A percentile compares a stretch with the other conserved stretches of the same genome.
These are phyloP conservation scores for Syndactyla subalaris DNA, from an alignment of 2,797 vertebrate species.

Conservation along the genomic window DNA sequence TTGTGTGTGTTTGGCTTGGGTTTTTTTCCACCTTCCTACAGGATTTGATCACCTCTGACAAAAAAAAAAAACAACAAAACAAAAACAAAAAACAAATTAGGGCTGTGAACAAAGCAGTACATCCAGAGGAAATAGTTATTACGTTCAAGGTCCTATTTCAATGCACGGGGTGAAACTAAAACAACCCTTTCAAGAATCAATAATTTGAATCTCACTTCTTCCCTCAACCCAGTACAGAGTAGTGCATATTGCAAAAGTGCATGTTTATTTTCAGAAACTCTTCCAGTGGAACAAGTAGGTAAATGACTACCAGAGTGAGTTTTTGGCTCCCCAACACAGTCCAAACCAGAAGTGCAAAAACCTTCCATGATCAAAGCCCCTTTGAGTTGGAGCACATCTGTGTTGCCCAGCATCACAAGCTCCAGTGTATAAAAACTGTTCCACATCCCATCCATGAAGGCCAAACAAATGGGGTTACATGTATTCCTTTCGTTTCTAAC, in stretches of 20 bases:
- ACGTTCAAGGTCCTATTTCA: not conserved
- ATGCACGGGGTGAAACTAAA: not conserved
- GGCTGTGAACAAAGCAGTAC: not conserved
- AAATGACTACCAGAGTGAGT: not conserved
- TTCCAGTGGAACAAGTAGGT: not conserved
- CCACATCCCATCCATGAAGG: constrained; percentile 52
- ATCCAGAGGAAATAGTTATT: not conserved
- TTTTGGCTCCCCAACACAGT: not conserved
- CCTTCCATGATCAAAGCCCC: not conserved
- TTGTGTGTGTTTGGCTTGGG: not conserved
- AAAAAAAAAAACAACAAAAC: not conserved
- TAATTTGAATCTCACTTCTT: not conserved
- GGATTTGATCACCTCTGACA: not conserved
- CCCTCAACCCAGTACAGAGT: rapidly evolving
- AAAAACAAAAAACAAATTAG: not conserved
- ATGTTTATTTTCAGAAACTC: not conserved
- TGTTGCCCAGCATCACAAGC: constrained; percentile 52
- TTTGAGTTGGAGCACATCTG: constrained; percentile 36
- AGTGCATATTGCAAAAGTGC: not conserved
- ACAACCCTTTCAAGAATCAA: not conserved
- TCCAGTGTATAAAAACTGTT: constrained; percentile 21
- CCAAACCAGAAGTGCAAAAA: not conserved
- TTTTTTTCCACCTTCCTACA: rapidly evolving
- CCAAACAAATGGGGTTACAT: not conserved
- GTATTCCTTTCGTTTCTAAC: constrained; percentile 5